These are phyloP conservation scores for Poecilia picta DNA, from an alignment of 2,797 vertebrate genomes.

Conservation along the genomic window DNA sequence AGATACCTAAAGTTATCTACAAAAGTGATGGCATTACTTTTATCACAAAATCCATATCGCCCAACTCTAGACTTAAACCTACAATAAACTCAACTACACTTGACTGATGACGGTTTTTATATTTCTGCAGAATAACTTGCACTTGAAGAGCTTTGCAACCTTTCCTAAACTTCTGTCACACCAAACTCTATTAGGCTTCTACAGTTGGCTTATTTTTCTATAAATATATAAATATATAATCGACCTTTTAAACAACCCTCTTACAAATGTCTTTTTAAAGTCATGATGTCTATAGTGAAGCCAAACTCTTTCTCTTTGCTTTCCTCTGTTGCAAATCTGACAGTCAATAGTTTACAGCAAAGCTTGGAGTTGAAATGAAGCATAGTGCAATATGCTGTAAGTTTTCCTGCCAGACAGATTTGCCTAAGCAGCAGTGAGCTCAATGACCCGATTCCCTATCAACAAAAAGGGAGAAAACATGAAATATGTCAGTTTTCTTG, in stretches of 20 bases:
- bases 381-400: constrained; percentile 13
- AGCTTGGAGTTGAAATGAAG: constrained; percentile 11
- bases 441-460: constrained; percentile 2
- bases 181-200: neutral
- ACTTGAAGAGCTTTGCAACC: neutral
- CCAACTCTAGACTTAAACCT: too few relatives aligned
- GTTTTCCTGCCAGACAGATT: constrained; percentile 1
- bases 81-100: neutral
- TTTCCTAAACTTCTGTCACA: neutral
- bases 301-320: neutral
- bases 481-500: constrained; percentile 1
- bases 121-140: neutral
- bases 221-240: neutral
- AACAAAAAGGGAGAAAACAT: constrained; percentile 4
- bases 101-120: neutral
- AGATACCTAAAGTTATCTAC: too few relatives aligned
- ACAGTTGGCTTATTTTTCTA: neutral
- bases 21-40: too few relatives aligned
- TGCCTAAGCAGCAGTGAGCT: constrained; percentile 6
- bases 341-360: constrained; percentile 3
- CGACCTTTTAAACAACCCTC: neutral
- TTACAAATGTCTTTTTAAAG: neutral
- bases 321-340: neutral
- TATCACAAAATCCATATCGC: too few relatives aligned
- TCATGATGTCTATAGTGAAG: neutral